phyloP scores from a whole-genome alignment of 1,140 invertebrate species.

The Rhynchophorus ferrugineus region DNA sequence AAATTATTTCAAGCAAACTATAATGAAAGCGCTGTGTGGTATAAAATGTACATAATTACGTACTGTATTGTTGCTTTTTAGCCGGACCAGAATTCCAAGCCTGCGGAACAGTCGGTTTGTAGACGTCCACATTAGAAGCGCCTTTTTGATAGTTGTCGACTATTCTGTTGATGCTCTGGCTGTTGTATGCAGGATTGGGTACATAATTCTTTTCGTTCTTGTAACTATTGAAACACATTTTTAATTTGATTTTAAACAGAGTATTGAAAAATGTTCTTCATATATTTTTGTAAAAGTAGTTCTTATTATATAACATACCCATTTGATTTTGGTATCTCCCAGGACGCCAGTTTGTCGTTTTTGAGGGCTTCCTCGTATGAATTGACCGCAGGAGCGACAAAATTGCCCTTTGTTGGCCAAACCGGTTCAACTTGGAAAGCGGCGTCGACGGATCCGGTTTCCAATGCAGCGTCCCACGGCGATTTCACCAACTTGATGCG shows the following conservation, averaged over 20 bases:
- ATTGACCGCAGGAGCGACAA: slow-evolving; percentile 36
- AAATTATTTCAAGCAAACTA: not conserved
- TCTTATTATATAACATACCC: slow-evolving; percentile 9
- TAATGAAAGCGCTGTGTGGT: too few relatives aligned
- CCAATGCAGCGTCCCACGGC: slow-evolving; percentile 66
- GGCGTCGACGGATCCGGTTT: slow-evolving; percentile 59
- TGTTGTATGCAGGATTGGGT: slow-evolving; percentile 40
- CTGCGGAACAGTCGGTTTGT: slow-evolving; percentile 47
- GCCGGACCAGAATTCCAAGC: slow-evolving; percentile 43
- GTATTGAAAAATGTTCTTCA: not conserved
- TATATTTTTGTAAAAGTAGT: too few relatives aligned
- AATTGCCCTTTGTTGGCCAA: slow-evolving; percentile 34
- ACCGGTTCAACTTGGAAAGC: slow-evolving; percentile 51
- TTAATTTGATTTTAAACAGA: not conserved
- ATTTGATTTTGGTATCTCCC: slow-evolving; percentile 27
- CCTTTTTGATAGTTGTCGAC: slow-evolving; percentile 40
- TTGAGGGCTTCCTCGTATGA: slow-evolving; percentile 38
- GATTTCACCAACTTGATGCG: slow-evolving; percentile 56
- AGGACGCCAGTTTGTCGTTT: slow-evolving; percentile 33
- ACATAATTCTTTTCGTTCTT: slow-evolving; percentile 31
- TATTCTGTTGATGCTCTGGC: slow-evolving; percentile 39
- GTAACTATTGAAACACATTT: slow-evolving; percentile 1
- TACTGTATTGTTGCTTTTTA: slow-evolving; percentile 30
- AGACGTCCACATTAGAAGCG: slow-evolving; percentile 36
- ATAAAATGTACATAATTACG: too few relatives aligned